Percentiles rank a stretch among this genome's conserved stretches.
These are phyloP conservation scores for Dendrolimus kikuchii DNA, from an alignment of 1,140 invertebrate genomes.

Conservation along the genomic window DNA sequence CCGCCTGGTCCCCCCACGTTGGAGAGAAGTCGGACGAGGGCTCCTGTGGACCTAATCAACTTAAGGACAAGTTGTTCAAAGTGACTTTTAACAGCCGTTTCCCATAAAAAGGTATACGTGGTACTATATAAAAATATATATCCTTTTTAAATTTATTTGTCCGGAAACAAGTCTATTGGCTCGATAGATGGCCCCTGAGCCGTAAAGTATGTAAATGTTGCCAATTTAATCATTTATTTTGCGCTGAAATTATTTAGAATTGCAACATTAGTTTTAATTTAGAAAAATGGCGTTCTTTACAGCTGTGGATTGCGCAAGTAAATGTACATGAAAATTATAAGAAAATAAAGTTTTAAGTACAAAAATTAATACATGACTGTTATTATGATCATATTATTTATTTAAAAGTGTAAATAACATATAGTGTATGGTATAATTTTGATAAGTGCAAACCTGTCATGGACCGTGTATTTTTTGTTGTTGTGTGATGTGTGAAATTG, in stretches of 20 bases:
- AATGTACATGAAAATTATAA: slow-evolving; percentile 58
- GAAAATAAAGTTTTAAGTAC: slow-evolving; percentile 45
- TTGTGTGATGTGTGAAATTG: slow-evolving; percentile 65
- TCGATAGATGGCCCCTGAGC: too few relatives aligned
- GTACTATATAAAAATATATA: too few relatives aligned
- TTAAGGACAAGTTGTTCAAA: too few relatives aligned
- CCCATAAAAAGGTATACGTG: too few relatives aligned
- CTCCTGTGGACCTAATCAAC: too few relatives aligned
- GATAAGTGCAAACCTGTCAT: slow-evolving; percentile 52
- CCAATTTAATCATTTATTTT: neutral
- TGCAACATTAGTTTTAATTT: slow-evolving; percentile 30
- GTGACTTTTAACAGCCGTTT: too few relatives aligned
- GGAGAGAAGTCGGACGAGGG: too few relatives aligned
- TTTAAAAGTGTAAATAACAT: slow-evolving; percentile 39
- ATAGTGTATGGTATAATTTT: slow-evolving; percentile 35
- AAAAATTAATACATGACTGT: slow-evolving; percentile 35
- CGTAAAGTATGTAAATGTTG: neutral
- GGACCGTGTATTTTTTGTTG: slow-evolving; percentile 69
- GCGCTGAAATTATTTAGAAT: neutral
- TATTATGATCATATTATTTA: slow-evolving; percentile 41
- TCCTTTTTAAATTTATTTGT: too few relatives aligned
- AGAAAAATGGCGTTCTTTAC: slow-evolving; percentile 69
- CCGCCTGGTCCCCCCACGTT: too few relatives aligned
- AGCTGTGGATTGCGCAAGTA: slow-evolving; percentile 70
- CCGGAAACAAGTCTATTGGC: too few relatives aligned